Evolutionary conservation across 2,888 invertebrate species (phyloP).

Genomic region (Homarus gammarus): DNA sequence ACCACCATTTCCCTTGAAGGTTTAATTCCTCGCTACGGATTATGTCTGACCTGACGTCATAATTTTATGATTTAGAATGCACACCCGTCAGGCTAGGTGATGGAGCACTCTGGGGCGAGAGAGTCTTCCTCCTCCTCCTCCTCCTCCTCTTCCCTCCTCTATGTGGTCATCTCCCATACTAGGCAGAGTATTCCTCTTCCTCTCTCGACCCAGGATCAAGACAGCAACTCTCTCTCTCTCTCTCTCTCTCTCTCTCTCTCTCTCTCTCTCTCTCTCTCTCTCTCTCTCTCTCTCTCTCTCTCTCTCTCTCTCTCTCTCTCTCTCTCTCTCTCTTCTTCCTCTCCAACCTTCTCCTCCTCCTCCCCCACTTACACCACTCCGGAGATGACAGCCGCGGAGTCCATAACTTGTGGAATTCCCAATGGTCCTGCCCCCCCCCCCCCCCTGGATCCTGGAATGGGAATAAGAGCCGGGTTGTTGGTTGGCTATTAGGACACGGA

Average conservation of each 20-base stretch:
- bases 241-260: not conserved
- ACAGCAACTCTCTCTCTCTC: not conserved
- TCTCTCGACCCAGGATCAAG: too few relatives aligned
- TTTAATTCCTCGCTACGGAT: not conserved
- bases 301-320: not conserved
- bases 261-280: not conserved
- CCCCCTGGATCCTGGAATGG: slow-evolving; percentile 29
- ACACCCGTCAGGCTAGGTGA: not conserved
- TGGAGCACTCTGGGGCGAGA: not conserved
- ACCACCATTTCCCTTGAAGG: not conserved
- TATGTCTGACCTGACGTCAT: not conserved
- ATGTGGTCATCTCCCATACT: too few relatives aligned
- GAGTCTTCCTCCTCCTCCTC: too few relatives aligned
- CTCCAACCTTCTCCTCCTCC: not conserved
- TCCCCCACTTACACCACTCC: not conserved
- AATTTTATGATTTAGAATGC: slow-evolving; percentile 18
- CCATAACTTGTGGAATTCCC: slow-evolving; percentile 25
- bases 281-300: not conserved
- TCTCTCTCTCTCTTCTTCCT: not conserved
- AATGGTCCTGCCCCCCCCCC: not conserved
- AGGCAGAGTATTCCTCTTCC: too few relatives aligned
- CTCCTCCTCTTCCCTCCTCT: too few relatives aligned
- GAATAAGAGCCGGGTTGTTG: slow-evolving; percentile 24
- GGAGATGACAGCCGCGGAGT: too few relatives aligned
- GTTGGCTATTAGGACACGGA: slow-evolving; percentile 17